Conservation (phyloP, 2,888 invertebrate species). For the Drosophila rellima region DNA sequence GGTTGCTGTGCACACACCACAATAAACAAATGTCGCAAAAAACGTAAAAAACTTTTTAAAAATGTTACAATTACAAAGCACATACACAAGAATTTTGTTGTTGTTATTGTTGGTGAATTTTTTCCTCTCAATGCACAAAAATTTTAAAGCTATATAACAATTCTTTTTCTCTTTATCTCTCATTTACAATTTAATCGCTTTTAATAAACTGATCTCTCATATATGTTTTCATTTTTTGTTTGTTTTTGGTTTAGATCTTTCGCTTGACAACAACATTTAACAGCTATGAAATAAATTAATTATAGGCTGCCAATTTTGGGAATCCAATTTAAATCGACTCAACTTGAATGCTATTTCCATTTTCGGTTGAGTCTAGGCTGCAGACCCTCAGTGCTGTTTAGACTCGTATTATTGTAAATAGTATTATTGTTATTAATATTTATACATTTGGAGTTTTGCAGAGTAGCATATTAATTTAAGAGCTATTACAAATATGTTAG, state of each 20-base stretch:
- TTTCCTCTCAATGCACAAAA: constrained; percentile 55
- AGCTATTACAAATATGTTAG: constrained; percentile 46
- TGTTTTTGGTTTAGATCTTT: constrained; percentile 42
- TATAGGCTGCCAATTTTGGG: constrained; percentile 36
- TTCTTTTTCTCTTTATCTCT: constrained; percentile 43
- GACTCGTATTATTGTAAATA: constrained; percentile 32
- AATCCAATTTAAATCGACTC: constrained; percentile 33
- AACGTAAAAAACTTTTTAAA: constrained; percentile 49
- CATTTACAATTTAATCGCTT: constrained; percentile 41
- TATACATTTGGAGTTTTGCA: constrained; percentile 39
- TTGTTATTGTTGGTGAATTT: constrained; percentile 46
- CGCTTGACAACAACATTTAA: constrained; percentile 48
- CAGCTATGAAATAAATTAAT: constrained; percentile 49
- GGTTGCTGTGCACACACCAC: constrained; percentile 39
- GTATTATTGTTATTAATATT: constrained; percentile 39
- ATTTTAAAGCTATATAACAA: constrained; percentile 77
- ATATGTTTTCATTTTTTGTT: constrained; percentile 8
- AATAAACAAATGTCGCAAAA: constrained; percentile 54
- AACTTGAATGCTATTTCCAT: constrained; percentile 22
- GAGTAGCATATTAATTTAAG: constrained; percentile 19
- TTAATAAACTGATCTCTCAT: constrained; percentile 34
- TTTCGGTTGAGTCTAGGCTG: constrained; percentile 38
- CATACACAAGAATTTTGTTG: constrained; percentile 48
- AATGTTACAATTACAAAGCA: constrained; percentile 73
- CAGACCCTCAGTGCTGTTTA: constrained; percentile 52